Conservation (phyloP, 2,888 invertebrate species). For the Rhogogaster chlorosoma region DNA sequence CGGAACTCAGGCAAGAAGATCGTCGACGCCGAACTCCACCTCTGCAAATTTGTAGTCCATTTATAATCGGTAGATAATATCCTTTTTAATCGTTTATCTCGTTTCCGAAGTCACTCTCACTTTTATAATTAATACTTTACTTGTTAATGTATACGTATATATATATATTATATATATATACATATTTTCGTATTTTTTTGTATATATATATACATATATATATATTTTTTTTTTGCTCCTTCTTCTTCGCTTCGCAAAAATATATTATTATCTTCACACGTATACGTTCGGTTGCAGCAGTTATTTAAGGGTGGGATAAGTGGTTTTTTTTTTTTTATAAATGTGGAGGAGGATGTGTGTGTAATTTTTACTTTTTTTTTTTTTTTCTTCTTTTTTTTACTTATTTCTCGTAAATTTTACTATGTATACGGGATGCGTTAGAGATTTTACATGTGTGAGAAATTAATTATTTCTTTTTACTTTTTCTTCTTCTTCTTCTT, state of each 20-base stretch:
- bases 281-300: not conserved
- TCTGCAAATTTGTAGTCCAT: not conserved
- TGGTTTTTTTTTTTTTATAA: not conserved
- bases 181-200: not conserved
- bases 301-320: not conserved
- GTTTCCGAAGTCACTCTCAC: conserved; percentile 35
- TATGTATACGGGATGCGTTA: not conserved
- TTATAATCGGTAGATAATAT: not conserved
- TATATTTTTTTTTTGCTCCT: not conserved
- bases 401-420: not conserved
- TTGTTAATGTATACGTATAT: not conserved
- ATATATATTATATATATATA: not conserved
- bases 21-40: too few relatives aligned
- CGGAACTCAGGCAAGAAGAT: too few relatives aligned
- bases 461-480: not conserved
- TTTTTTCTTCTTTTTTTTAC: not conserved
- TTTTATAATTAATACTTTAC: not conserved
- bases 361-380: not conserved
- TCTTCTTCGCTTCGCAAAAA: not conserved
- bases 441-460: too few relatives aligned
- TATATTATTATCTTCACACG: not conserved
- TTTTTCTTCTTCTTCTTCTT: not conserved
- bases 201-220: not conserved
- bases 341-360: not conserved
- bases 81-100: not conserved